A percentile compares a stretch with the other conserved stretches of the same genome.
Evolutionary conservation across 2,113 vertebrate genomes (phyloP).

Genomic region (Lontra canadensis): DNA sequence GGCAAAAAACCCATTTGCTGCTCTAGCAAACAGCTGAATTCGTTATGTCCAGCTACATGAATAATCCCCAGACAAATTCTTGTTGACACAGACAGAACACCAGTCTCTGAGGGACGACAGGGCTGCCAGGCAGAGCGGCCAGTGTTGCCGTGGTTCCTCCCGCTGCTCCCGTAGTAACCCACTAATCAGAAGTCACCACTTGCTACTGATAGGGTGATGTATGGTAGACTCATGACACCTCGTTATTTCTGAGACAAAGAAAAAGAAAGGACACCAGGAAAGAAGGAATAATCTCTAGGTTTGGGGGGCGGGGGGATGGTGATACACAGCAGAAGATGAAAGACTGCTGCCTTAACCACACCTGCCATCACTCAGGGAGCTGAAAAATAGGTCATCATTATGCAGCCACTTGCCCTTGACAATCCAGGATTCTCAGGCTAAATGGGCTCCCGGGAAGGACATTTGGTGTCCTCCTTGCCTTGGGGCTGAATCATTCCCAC

Average conservation of each 20-base stretch:
- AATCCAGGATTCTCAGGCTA: neutral
- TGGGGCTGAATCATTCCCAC: neutral
- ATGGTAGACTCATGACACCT: neutral
- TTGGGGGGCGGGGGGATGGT: neutral
- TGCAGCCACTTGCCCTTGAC: neutral
- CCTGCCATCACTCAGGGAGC: neutral
- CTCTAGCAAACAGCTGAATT: conserved; percentile 48
- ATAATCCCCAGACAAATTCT: conserved; percentile 8
- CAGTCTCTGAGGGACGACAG: neutral
- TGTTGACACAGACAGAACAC: conserved; percentile 50
- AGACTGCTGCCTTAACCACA: neutral
- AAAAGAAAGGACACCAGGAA: neutral
- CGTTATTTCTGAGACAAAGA: conserved; percentile 21
- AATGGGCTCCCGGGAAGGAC: neutral
- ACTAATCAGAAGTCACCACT: conserved; percentile 57
- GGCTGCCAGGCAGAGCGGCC: conserved; percentile 34
- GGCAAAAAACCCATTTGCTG: conserved; percentile 20
- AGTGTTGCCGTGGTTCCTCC: neutral
- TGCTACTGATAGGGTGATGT: neutral
- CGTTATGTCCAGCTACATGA: conserved; percentile 44
- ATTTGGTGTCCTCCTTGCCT: neutral
- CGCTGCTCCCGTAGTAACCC: neutral
- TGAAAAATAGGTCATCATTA: neutral
- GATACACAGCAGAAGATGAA: neutral
- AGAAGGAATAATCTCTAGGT: neutral